Evolutionary conservation across 2,797 vertebrate species (phyloP).

Genomic region (Trichosurus vulpecula): DNA sequence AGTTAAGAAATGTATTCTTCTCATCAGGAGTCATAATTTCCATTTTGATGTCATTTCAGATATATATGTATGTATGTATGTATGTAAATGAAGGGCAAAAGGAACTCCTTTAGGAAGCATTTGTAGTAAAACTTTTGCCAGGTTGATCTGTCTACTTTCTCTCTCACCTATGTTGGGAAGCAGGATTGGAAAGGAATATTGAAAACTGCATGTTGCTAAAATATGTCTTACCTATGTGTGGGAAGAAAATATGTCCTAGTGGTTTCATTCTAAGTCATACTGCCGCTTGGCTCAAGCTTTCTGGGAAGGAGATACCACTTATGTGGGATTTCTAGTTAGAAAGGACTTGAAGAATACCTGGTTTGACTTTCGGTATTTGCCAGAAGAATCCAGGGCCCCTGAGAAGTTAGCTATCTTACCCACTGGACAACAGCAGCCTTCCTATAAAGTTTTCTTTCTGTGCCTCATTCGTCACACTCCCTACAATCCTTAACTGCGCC

Average conservation of each 20-base stretch:
- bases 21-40: slow-evolving; percentile 45
- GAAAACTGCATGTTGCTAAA: slow-evolving; percentile 1
- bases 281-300: background rate
- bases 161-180: background rate
- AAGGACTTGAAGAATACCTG: background rate
- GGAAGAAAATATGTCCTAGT: background rate
- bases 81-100: background rate
- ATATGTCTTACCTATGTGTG: background rate
- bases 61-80: too few relatives aligned
- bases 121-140: slow-evolving; percentile 10
- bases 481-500: background rate
- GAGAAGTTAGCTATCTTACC: background rate
- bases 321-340: background rate
- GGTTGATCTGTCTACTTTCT: slow-evolving; percentile 20
- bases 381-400: background rate
- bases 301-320: background rate
- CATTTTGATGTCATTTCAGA: slow-evolving; percentile 15
- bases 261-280: background rate
- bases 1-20: slow-evolving; percentile 53
- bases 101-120: slow-evolving; percentile 26
- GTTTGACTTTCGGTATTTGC: background rate
- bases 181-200: background rate
- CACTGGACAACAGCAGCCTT: background rate
- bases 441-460: background rate
- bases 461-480: background rate